These are phyloP conservation scores for Phalacrocorax carbo DNA, from an alignment of 2,113 vertebrate genomes.

Conservation along the genomic window DNA sequence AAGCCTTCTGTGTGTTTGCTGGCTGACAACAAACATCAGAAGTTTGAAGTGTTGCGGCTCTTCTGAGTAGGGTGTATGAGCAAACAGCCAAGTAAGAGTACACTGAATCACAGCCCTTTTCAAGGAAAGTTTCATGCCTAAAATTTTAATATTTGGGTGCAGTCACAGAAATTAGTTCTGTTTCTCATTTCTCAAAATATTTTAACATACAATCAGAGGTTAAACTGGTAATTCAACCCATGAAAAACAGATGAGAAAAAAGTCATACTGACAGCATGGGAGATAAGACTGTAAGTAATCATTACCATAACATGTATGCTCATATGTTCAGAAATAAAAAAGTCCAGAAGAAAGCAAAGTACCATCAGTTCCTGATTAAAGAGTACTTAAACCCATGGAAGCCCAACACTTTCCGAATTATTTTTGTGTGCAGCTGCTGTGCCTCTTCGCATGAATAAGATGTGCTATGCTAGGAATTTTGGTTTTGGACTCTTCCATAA, in stretches of 20 bases:
- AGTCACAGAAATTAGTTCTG: background rate
- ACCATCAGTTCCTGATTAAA: background rate
- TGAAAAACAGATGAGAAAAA: background rate
- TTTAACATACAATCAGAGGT: background rate
- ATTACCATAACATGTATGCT: background rate
- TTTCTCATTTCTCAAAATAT: background rate
- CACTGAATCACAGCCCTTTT: background rate
- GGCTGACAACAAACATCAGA: background rate
- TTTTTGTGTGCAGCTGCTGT: background rate
- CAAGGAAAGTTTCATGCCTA: background rate
- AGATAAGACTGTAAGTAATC: background rate
- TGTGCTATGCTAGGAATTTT: background rate
- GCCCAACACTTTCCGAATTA: background rate
- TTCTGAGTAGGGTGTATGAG: background rate
- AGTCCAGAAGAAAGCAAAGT: background rate
- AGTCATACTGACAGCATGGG: background rate
- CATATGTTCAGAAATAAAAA: background rate
- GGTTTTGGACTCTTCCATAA: background rate
- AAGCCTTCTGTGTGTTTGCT: background rate
- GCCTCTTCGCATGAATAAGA: background rate
- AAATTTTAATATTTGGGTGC: background rate
- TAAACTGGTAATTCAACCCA: background rate
- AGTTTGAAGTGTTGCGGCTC: background rate
- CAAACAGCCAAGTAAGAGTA: background rate
- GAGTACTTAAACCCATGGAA: background rate